phyloP scores from a whole-genome alignment of 2,113 vertebrate species.

The Platichthys flesus region DNA sequence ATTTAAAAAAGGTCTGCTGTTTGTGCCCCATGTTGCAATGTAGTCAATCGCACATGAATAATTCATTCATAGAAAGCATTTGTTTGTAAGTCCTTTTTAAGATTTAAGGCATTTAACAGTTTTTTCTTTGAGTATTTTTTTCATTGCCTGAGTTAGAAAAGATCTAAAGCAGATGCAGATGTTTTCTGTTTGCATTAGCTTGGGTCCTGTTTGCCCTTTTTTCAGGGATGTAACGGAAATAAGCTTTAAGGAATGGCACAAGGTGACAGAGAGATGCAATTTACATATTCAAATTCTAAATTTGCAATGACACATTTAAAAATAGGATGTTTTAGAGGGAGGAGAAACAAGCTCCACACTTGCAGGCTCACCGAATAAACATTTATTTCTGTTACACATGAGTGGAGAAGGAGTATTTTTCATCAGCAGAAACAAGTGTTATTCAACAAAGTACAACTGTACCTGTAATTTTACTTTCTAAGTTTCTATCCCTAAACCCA shows the following conservation, averaged over 20 bases:
- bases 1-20: constrained; percentile 17
- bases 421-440: constrained; percentile 18
- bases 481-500: constrained; percentile 11
- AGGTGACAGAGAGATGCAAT: constrained; percentile 31
- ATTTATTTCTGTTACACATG: constrained; percentile 29
- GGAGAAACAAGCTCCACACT: background rate
- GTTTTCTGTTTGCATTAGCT: constrained; percentile 42
- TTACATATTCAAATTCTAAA: constrained; percentile 40
- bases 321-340: constrained; percentile 23
- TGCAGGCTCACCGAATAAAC: constrained; percentile 37
- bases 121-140: background rate
- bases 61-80: constrained; percentile 56
- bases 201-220: constrained; percentile 20
- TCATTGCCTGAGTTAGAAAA: constrained; percentile 21
- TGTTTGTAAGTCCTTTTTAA: constrained; percentile 51
- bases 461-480: constrained; percentile 17
- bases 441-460: constrained; percentile 31
- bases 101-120: constrained; percentile 53
- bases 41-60: constrained; percentile 65
- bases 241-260: constrained; percentile 36
- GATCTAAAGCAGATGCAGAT: constrained; percentile 55
- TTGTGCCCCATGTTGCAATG: constrained; percentile 51
- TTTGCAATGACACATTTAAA: constrained; percentile 29
- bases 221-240: constrained; percentile 39
- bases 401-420: constrained; percentile 2